Percentiles rank a stretch among this genome's conserved stretches.
phyloP scores from a whole-genome alignment of 2,113 vertebrate species.

The Paralichthys olivaceus region DNA sequence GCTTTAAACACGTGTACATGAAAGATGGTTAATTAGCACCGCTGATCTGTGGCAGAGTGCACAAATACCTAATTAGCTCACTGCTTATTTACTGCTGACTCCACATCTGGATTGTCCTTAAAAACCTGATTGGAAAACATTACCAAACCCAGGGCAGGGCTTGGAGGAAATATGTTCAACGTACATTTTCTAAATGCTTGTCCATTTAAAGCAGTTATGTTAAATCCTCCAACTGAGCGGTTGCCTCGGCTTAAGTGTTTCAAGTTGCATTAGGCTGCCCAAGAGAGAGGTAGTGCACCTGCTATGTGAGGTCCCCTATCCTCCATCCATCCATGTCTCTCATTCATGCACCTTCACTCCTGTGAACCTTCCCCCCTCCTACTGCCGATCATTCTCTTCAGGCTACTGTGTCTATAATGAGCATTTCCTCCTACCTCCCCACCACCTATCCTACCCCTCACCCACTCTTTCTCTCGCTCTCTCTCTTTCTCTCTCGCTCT shows the following conservation, averaged over 20 bases:
- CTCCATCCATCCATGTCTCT: conserved; percentile 28
- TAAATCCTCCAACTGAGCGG: neutral
- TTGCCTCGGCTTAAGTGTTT: neutral
- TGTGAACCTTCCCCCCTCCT: conserved; percentile 32
- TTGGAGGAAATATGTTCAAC: neutral
- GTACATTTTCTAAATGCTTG: neutral
- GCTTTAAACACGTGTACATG: conserved; percentile 3
- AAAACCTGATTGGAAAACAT: neutral
- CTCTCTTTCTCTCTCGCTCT: conserved; percentile 24
- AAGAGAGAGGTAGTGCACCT: conserved; percentile 23
- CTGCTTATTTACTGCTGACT: conserved; percentile 36
- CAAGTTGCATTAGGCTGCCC: neutral
- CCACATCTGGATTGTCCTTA: neutral
- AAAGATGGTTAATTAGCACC: neutral
- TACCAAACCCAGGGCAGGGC: neutral
- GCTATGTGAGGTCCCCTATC: conserved; percentile 2
- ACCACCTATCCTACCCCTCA: conserved; percentile 44
- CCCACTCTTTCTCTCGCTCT: neutral
- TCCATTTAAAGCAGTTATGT: neutral
- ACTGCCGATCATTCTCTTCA: conserved; percentile 48
- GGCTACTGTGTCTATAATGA: conserved; percentile 68
- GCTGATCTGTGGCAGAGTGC: neutral
- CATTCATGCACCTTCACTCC: conserved; percentile 43
- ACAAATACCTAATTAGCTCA: conserved; percentile 28
- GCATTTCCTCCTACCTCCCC: conserved; percentile 51